Percentiles rank a stretch among this genome's conserved stretches.
Evolutionary conservation across 2,888 invertebrate species (phyloP).

Genomic region (Plebejus anna): DNA sequence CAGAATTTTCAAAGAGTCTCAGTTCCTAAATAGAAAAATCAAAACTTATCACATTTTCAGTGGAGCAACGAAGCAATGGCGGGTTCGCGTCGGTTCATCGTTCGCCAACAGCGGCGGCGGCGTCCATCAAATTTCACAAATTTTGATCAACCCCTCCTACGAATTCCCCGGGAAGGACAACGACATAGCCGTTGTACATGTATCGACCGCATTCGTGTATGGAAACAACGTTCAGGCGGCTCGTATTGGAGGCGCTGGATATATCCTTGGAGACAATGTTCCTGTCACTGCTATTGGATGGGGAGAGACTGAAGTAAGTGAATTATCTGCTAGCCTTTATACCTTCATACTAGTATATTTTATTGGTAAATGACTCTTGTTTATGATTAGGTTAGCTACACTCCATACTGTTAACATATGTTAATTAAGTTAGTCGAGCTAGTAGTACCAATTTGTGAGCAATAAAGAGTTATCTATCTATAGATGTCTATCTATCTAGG

Average conservation of each 20-base stretch:
- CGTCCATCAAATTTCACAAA: slow-evolving; percentile 31
- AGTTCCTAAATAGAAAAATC: neutral
- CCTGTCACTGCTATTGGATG: slow-evolving; percentile 53
- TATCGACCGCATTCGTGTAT: slow-evolving; percentile 36
- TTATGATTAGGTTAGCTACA: too few species aligned
- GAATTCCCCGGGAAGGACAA: slow-evolving; percentile 41
- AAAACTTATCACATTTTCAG: neutral
- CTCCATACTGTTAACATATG: too few species aligned
- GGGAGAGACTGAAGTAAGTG: slow-evolving; percentile 41
- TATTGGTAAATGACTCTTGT: too few species aligned
- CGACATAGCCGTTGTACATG: slow-evolving; percentile 48
- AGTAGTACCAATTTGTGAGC: too few species aligned
- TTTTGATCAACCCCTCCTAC: slow-evolving; percentile 44
- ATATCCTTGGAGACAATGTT: slow-evolving; percentile 46
- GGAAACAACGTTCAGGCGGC: slow-evolving; percentile 42
- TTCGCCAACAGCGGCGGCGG: slow-evolving; percentile 44
- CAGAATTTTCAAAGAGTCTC: neutral
- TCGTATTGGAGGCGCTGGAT: slow-evolving; percentile 47
- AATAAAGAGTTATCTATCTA: too few species aligned
- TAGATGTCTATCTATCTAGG: too few species aligned
- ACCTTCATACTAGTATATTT: too few species aligned
- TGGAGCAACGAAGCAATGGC: slow-evolving; percentile 34
- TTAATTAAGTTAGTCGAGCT: too few species aligned
- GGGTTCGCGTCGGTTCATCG: slow-evolving; percentile 44
- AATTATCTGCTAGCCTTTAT: neutral